These are phyloP conservation scores for Oreohelix idahoensis DNA, from an alignment of 1,140 invertebrate genomes.

Conservation along the genomic window DNA sequence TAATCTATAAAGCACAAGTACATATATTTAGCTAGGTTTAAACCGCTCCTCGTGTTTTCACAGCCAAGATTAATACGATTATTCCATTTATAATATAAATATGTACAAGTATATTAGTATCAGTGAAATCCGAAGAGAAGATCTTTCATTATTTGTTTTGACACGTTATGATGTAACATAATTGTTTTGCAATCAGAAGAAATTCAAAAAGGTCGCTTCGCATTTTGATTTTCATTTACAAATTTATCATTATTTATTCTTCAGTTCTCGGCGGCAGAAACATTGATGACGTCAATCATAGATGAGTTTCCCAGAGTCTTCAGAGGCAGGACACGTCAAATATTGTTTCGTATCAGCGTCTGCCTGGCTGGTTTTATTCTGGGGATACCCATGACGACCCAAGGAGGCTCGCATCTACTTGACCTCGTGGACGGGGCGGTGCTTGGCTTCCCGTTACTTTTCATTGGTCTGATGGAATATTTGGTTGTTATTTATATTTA, in stretches of 20 bases:
- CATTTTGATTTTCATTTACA: no score
- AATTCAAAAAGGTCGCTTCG: no score
- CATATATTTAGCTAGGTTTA: no score
- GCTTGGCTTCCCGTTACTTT: constrained; percentile 85
- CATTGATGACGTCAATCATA: constrained; percentile 41
- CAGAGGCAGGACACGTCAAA: neutral
- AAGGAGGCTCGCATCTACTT: constrained; percentile 84
- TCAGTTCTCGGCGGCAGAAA: constrained; percentile 46
- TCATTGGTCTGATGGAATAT: constrained; percentile 82
- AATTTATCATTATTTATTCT: no score
- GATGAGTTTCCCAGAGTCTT: constrained; percentile 43
- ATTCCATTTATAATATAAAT: no score
- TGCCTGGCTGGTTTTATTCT: constrained; percentile 42
- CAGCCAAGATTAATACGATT: no score
- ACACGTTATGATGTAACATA: no score
- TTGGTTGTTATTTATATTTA: constrained; percentile 86
- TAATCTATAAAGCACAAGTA: no score
- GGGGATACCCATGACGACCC: constrained; percentile 45
- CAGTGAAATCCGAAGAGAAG: no score
- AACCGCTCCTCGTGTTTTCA: no score
- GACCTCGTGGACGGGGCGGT: constrained; percentile 88
- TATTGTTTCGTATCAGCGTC: constrained; percentile 35
- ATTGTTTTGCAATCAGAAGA: neutral
- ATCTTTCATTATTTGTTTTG: no score
- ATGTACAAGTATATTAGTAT: no score